phyloP scores from a whole-genome alignment of 2,113 vertebrate genomes.

The Triplophysa dalaica region DNA sequence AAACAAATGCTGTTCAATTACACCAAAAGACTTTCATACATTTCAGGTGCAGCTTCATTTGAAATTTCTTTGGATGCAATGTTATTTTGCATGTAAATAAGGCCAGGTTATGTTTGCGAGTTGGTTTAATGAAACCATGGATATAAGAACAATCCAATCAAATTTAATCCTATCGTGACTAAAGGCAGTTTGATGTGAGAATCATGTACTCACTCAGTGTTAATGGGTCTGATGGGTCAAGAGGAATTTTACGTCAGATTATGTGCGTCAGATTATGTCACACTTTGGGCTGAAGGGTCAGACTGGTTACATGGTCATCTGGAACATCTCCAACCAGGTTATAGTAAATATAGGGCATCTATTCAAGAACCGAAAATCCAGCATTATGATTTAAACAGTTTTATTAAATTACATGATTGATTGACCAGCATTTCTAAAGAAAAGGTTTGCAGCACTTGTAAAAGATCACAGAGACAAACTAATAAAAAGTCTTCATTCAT shows the following conservation, averaged over 20 bases:
- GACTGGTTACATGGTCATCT: not conserved
- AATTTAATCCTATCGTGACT: constrained; percentile 42
- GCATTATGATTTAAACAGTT: too few species aligned
- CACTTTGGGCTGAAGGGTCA: not conserved
- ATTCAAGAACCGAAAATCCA: too few species aligned
- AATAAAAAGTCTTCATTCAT: too few species aligned
- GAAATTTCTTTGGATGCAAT: not conserved
- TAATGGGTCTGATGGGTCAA: not conserved
- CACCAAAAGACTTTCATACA: too few species aligned
- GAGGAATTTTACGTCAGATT: not conserved
- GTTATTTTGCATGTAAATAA: not conserved
- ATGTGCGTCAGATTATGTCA: not conserved
- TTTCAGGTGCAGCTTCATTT: not conserved
- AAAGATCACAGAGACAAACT: not conserved
- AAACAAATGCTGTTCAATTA: too few species aligned
- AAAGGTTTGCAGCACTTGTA: not conserved
- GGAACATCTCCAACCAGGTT: not conserved
- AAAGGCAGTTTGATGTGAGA: not conserved
- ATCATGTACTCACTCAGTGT: not conserved
- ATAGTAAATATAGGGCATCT: not conserved
- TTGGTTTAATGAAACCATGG: not conserved
- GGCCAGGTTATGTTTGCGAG: not conserved
- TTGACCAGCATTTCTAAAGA: too few species aligned
- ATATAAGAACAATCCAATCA: not conserved
- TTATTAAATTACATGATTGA: too few species aligned